Conservation (phyloP, 2,113 vertebrate species). For the Rostratula benghalensis region DNA sequence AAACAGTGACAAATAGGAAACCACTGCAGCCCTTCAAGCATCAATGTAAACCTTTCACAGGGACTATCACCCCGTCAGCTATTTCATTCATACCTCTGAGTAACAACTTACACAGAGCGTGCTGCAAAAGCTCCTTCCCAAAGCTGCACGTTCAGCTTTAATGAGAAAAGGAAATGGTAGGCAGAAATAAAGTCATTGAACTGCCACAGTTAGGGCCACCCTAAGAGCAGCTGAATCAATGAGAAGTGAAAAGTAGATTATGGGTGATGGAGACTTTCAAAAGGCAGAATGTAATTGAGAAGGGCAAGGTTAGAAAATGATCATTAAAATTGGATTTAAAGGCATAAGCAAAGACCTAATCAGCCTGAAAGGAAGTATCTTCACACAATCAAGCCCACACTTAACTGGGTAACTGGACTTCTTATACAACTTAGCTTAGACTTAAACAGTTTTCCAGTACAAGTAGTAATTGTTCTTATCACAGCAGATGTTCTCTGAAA, state of each 20-base stretch:
- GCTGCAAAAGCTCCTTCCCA: background rate
- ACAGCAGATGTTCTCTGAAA: background rate
- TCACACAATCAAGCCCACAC: background rate
- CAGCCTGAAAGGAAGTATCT: background rate
- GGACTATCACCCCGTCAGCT: conserved; percentile 1
- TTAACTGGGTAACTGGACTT: background rate
- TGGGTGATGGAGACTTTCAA: background rate
- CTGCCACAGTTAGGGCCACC: background rate
- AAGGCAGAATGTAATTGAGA: background rate
- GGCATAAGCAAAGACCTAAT: background rate
- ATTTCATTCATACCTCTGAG: conserved; percentile 8
- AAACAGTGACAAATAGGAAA: conserved; percentile 24
- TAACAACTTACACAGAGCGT: background rate
- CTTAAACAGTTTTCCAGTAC: background rate
- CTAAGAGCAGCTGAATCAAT: background rate
- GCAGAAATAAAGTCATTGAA: conserved; percentile 31
- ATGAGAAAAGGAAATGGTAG: background rate
- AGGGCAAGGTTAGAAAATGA: background rate
- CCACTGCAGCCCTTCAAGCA: background rate
- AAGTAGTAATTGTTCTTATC: background rate
- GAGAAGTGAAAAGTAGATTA: background rate
- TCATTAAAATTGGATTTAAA: background rate
- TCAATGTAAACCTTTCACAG: background rate
- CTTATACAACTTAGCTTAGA: background rate
- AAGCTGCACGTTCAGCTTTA: conserved; percentile 11